These are phyloP conservation scores for Epinephelus lanceolatus DNA, from an alignment of 2,113 vertebrate species.

Conservation along the genomic window DNA sequence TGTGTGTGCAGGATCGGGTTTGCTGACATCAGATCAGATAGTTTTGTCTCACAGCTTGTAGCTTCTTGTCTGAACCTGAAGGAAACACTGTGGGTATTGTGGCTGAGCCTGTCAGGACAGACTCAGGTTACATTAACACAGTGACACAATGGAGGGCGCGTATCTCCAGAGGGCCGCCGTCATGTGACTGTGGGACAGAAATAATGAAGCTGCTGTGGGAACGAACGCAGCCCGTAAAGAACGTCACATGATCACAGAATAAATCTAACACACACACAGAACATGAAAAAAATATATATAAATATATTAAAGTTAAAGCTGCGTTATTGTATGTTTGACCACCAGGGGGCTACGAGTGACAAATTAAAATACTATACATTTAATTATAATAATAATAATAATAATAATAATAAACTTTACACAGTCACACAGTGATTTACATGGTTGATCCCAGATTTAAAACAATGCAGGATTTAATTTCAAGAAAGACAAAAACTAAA, in stretches of 20 bases:
- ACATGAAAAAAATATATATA: neutral
- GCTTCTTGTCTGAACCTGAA: conserved; percentile 59
- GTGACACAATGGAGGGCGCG: neutral
- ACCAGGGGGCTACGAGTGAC: neutral
- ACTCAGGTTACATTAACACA: conserved; percentile 52
- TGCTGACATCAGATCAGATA: conserved; percentile 76
- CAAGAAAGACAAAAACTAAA: too few relatives aligned
- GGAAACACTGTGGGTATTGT: conserved; percentile 62
- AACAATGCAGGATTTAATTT: too few relatives aligned
- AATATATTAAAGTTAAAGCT: neutral
- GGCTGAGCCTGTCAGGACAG: conserved; percentile 36
- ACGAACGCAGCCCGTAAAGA: neutral
- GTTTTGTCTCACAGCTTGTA: conserved; percentile 81
- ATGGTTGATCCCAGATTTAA: too few relatives aligned
- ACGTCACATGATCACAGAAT: neutral
- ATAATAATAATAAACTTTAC: too few relatives aligned
- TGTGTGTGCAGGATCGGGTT: conserved; percentile 67
- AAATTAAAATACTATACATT: too few relatives aligned
- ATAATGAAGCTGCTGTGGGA: conserved; percentile 64
- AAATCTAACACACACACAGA: neutral
- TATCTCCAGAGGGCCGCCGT: conserved; percentile 42
- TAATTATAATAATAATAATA: too few relatives aligned
- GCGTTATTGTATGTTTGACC: neutral
- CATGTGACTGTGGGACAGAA: conserved; percentile 44
- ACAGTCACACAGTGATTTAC: too few relatives aligned